Evolutionary conservation across 2,113 vertebrate genomes (phyloP).

Genomic region (Puffinus mauretanicus): DNA sequence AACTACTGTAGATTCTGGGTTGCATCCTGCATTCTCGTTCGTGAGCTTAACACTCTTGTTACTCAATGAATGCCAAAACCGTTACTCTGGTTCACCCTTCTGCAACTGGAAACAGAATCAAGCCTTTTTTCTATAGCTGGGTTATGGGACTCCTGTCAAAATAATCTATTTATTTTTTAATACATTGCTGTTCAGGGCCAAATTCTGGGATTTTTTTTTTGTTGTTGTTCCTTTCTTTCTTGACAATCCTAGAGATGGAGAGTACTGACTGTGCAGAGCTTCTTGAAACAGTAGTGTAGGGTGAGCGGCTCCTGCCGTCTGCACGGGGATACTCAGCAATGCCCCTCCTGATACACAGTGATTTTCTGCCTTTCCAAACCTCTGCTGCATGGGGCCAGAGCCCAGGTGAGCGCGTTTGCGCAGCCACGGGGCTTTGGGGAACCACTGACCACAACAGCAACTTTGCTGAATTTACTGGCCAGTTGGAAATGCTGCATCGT

Average conservation of each 20-base stretch:
- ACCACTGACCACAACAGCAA: not conserved
- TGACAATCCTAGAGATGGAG: not conserved
- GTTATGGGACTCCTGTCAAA: not conserved
- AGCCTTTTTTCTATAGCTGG: not conserved
- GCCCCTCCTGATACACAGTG: not conserved
- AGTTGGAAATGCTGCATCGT: not conserved
- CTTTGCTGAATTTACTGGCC: not conserved
- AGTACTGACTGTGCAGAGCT: not conserved
- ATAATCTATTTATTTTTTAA: not conserved
- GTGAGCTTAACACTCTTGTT: not conserved
- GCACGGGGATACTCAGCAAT: not conserved
- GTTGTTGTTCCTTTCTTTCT: not conserved
- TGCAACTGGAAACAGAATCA: not conserved
- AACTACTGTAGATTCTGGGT: not conserved
- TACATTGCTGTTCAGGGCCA: not conserved
- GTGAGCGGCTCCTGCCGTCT: fast-evolving
- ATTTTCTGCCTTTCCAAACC: not conserved
- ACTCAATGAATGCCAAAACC: not conserved
- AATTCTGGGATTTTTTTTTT: not conserved
- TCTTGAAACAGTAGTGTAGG: not conserved
- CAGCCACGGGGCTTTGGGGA: not conserved
- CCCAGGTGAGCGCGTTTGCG: fast-evolving
- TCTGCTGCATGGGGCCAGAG: fast-evolving
- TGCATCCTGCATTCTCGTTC: not conserved
- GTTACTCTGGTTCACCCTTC: not conserved